Evolutionary conservation across 2,797 vertebrate genomes (phyloP), one percentile per base, ranked within the genome.

Genomic region (Lutra lutra): DNA sequence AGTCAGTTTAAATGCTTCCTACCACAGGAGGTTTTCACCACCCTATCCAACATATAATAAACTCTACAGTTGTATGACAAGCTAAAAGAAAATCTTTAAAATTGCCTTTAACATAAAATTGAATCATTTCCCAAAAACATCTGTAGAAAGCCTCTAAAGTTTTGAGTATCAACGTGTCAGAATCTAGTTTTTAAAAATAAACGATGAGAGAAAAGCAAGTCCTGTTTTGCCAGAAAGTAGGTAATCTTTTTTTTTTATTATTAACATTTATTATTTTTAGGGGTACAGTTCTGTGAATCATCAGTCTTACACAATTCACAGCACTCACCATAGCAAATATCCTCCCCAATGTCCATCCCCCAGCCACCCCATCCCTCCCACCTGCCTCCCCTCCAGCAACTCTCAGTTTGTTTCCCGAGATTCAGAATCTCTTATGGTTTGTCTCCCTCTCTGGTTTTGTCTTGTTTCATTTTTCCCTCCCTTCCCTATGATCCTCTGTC

Each of bases 91-190:
- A 60, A n/a, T n/a, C 73, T 90, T 29, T 29, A 73, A 91, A 78
- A 17, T 64, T 75, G 54, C 51, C 60, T 84, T 77, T 80, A 90
- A 91, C 35, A 32, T 64, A 91, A 92, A 94, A 54, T 82, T 48
- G n/a, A 91, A 62, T 92, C 83, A 66, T 92, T 87, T 75, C n/a
- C 72, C 66, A 9, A 54, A 66, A 94, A 77, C 8, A 72, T 18
- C 43, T 21, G 2, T 46, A 84, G 64, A 13, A 92, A 66, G 62
- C 89, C 88, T 96, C 68, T 27, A 7, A 66, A 94, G 64, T 3
- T 94, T 86, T 80, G 88, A 84, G 25, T 40, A 89, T 91, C n/a
- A 17, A 97, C 90, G 86, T 88, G 32, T 51, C 89, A 97, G 88
- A 75, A 88, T 93, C 78, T 95, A 93, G 83, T 32, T 88, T 32